Evolutionary conservation across 1,140 invertebrate species (phyloP), one percentile per base, ranked within the genome.

Genomic region (Drosophila lini): DNA sequence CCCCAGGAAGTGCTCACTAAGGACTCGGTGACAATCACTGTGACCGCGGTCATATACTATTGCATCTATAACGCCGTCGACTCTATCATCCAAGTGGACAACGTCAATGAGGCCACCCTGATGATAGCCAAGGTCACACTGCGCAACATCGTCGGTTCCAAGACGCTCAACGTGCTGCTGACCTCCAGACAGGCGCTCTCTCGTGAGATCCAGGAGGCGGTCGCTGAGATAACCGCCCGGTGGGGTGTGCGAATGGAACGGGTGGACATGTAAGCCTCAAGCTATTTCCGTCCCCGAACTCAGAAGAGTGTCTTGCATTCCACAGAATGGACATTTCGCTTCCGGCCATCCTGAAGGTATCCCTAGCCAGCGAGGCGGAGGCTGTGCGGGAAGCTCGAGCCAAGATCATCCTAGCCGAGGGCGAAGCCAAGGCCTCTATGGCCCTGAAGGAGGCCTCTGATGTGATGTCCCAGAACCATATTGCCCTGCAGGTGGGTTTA

Each of bases 171-270:
- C 95, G 95, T 63, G 97, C 98, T 91, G 5, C 50, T 91, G 3
- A 67, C 68, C 3, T 81, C 78, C 0, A 78, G 89, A 13, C 76
- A 84, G 40, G 36, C 48, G 0, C 31, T 91, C 5, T 91, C 89
- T 2, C 25, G 34, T 4, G 73, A 74, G 36, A 81, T 91, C 25
- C 62, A 42, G 13, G 4, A 34, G 0, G 75, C 63, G 0, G 73
- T 91, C 8, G 77, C 80, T 25, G 74, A 70, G 9, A 69, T 85
- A 10, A 91, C 90, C 0, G 74, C 52, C 10, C 96, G 96, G 80
- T 98, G 98, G 98, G 98, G 98, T 3, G 97, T 99, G 8, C 97
- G 98, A 93, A 97, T 99, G 0, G 97, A 99, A 92, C 94, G 98
- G 75, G 97, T 99, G 32, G 98, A 98, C 95, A 96, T 99, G 97